Percentiles rank a stretch among this genome's conserved stretches.
phyloP scores from a whole-genome alignment of 2,113 vertebrate genomes.

The Campylomormyrus numenius region DNA sequence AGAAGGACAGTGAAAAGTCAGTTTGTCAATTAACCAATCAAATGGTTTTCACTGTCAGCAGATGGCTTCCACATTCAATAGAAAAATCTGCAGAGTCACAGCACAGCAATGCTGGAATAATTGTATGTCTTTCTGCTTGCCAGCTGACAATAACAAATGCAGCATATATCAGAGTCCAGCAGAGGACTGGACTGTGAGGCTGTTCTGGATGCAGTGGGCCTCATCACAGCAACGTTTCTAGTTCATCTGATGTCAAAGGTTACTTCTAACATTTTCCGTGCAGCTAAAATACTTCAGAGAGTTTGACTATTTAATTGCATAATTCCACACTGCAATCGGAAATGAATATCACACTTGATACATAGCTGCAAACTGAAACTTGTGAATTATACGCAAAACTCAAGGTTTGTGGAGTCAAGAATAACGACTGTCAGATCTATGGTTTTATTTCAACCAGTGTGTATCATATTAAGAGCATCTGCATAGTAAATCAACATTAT shows the following conservation, averaged over 20 bases:
- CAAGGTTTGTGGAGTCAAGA: not conserved
- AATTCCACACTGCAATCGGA: not conserved
- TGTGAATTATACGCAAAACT: not conserved
- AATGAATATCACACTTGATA: not conserved
- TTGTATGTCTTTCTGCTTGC: not conserved
- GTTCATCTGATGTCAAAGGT: not conserved
- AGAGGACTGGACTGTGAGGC: not conserved
- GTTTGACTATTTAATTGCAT: not conserved
- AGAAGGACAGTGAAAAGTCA: not conserved
- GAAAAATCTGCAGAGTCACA: not conserved
- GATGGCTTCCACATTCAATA: not conserved
- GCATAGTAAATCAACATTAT: not conserved
- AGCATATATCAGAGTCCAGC: not conserved
- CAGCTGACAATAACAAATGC: not conserved
- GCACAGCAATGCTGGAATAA: not conserved
- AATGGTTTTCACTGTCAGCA: not conserved
- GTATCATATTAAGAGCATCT: not conserved
- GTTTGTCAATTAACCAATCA: not conserved
- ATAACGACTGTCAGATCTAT: not conserved
- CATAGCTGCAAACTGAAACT: not conserved
- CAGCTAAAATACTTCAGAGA: not conserved
- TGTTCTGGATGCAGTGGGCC: not conserved
- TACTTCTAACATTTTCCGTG: not conserved
- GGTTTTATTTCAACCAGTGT: not conserved
- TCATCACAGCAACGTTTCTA: not conserved